Evolutionary conservation across 2,113 vertebrate species (phyloP).

Genomic region (Oncorhynchus clarkii): DNA sequence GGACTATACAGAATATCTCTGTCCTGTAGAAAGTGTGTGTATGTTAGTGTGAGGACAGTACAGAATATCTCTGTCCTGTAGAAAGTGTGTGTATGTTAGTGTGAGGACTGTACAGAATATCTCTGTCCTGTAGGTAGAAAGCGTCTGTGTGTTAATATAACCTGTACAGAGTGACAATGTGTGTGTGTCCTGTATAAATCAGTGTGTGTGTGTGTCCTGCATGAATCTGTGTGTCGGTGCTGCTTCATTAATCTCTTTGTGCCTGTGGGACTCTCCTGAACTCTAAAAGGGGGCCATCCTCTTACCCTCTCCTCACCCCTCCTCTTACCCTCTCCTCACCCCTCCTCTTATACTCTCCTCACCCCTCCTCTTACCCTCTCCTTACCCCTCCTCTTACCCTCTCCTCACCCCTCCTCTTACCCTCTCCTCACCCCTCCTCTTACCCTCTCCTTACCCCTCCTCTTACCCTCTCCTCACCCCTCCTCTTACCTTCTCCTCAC

Average conservation of each 20-base stretch:
- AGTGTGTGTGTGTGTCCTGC: conserved; percentile 30
- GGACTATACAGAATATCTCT: no score
- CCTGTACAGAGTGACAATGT: not conserved
- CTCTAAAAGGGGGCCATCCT: conserved; percentile 59
- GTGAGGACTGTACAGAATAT: not conserved
- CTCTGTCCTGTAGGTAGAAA: no score
- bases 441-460: no score
- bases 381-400: no score
- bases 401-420: no score
- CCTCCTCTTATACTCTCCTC: no score
- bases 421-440: no score
- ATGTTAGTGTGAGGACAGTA: no score
- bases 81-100: not conserved
- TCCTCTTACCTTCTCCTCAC: no score
- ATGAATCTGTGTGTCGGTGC: conserved; percentile 58
- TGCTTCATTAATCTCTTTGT: conserved; percentile 70
- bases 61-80: no score
- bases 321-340: not conserved
- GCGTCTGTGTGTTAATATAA: not conserved
- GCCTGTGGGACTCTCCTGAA: conserved; percentile 62
- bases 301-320: conserved; percentile 52
- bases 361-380: not conserved
- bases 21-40: no score
- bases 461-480: no score
- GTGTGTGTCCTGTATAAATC: not conserved